Base-by-base conservation (phyloP, 1,140 invertebrate species). In the Microvelia longipes region DNA sequence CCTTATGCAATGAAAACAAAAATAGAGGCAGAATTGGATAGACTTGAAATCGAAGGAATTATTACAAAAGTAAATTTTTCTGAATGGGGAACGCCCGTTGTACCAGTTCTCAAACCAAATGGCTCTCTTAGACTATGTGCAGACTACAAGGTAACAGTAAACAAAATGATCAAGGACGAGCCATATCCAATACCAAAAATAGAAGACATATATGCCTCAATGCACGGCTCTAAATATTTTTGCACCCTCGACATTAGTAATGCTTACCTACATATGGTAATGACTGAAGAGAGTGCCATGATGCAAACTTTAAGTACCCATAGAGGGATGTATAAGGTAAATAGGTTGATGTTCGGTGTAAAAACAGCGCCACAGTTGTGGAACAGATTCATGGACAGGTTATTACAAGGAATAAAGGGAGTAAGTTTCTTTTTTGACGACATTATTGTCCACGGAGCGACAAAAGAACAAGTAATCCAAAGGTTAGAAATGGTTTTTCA, bases 11-110 rank as follows among this genome's bases (percentile, higher is more conserved):
- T 50, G 19, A 50, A 50, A 69, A 26, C 28, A 61, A 68, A 25
- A 62, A 70, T 29, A 27, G 28, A 28, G 13, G 62, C 5, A 25
- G 77, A 83, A 75, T 69, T 82, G 14, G 72, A 77, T 11, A 72
- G 73, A 29, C 69, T 81, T 64, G 77, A 76, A 28, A 60, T 70
- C 11, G 68, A 74, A 69, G 78, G 79, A 30, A 75, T 80, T 27
- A 77, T 81, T 25, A 65, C 73, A 66, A 73, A 74, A 67, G 77
- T 81, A n/a, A 75, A 78, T 65, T 71, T 73, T 71, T 78, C 77
- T 24, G 77, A 81, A 61, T 85, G 82, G 82, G 81, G 79, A 11
- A 79, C 82, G 2, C 82, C 81, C 0, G 73, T 85, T 11, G 82
- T 85, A 0, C 74, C 79, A 1, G 79, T 83, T 0, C 30, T 75